Base-by-base conservation (phyloP, 2,888 invertebrate species). In the Argyresthia albistria region DNA sequence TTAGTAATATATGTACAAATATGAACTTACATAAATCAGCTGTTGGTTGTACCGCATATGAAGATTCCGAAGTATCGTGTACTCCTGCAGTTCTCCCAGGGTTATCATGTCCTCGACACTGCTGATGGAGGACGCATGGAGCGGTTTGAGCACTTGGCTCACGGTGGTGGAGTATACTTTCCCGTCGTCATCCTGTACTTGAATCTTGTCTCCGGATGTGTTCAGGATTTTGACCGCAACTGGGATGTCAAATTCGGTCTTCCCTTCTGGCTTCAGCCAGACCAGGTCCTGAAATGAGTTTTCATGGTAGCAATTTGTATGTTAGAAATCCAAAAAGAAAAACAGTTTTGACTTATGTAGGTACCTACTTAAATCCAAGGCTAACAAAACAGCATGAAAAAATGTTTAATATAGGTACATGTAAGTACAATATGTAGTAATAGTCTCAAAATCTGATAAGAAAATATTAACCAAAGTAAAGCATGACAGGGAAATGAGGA, bases 91-190 rank as follows among this genome's bases (percentile, higher is more conserved):
- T 76, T 98, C 98, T 1, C 97, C 97, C 43, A 98, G 87, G 37
- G 94, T 94, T 62, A 98, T 98, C 97, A 98, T 97, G 73, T 98
- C 98, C 69, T 97, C 97, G 11, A 97, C 96, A 35, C 95, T 95
- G 54, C 89, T 86, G 49, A 93, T 88, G 0, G 96, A 96, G 12
- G 96, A 93, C 6, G 91, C 80, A 69, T 96, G 95, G 89, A 96
- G 92, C 4, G 91, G 88, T 67, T 93, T 93, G 53, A 91, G 68
- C 36, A 93, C 89, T 69, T 91, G 91, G n/a, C 83, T 82, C 0
- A 88, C 75, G 1, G 88, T 73, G 12, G 91, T 88, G 61, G 88
- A 89, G 53, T 87, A 88, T 66, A 96, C 94, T 65, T 93, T 92
- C 12, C 93, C 95, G 65, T 95, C 93, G 72, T 97, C 97, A 76